A percentile compares a stretch with the other conserved stretches of the same genome.
Evolutionary conservation across 2,888 invertebrate species (phyloP).

Genomic region (Luperina testacea): DNA sequence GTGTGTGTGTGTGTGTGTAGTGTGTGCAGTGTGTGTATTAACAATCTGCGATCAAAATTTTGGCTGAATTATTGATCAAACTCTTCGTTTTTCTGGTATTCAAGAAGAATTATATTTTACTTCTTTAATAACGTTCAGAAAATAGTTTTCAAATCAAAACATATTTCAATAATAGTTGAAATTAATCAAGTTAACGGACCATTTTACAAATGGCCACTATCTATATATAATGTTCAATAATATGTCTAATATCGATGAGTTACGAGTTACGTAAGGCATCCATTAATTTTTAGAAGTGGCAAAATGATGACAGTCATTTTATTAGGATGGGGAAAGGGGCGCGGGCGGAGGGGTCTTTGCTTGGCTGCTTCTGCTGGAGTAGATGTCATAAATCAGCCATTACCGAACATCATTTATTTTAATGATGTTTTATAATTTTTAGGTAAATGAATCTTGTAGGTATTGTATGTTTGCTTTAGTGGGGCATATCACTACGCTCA

Average conservation of each 20-base stretch:
- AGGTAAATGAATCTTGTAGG: slow-evolving; percentile 13
- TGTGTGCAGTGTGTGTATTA: neutral
- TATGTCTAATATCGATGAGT: slow-evolving; percentile 58
- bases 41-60: neutral
- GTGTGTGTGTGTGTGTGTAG: neutral
- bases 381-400: slow-evolving; percentile 53
- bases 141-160: slow-evolving; percentile 35
- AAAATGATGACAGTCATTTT: slow-evolving; percentile 59
- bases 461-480: slow-evolving; percentile 1
- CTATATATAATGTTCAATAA: slow-evolving; percentile 58
- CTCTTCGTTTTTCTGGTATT: neutral
- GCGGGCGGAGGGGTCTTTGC: slow-evolving; percentile 17
- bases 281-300: slow-evolving; percentile 61
- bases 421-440: slow-evolving; percentile 36
- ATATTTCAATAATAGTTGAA: slow-evolving; percentile 35
- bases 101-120: slow-evolving; percentile 9
- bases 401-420: slow-evolving; percentile 40
- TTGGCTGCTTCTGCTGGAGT: slow-evolving; percentile 17
- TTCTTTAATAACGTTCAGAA: slow-evolving; percentile 12
- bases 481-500: neutral
- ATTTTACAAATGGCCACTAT: slow-evolving; percentile 50
- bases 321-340: slow-evolving; percentile 33
- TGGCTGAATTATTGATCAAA: neutral
- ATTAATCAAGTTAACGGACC: slow-evolving; percentile 48
- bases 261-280: slow-evolving; percentile 51